phyloP scores from a whole-genome alignment of 2,113 vertebrate species.

The Microtus ochrogaster region DNA sequence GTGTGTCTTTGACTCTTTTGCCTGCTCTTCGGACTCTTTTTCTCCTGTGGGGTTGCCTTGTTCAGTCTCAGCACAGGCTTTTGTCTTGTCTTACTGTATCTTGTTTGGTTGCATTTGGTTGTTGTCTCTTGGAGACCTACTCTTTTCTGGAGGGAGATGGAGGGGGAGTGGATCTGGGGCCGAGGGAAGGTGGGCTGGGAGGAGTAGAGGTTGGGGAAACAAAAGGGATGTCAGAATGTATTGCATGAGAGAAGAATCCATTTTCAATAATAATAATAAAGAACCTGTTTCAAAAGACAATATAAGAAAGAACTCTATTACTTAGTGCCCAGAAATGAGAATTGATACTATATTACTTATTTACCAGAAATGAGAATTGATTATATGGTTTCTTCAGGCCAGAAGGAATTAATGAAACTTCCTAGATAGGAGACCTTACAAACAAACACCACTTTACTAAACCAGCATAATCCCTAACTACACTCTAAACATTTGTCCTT shows the following conservation, averaged over 20 bases:
- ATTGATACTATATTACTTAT: constrained; percentile 62
- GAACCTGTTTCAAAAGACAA: not conserved
- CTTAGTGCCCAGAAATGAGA: constrained; percentile 64
- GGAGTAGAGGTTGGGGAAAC: not conserved
- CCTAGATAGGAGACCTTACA: constrained; percentile 3
- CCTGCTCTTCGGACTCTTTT: not conserved
- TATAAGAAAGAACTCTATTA: constrained; percentile 43
- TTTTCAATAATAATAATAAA: not conserved
- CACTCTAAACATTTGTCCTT: not conserved
- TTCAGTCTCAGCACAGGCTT: not conserved
- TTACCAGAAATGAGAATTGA: constrained; percentile 65
- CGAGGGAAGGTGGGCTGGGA: not conserved
- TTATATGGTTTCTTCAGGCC: constrained; percentile 19
- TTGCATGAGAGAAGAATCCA: not conserved
- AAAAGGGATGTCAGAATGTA: not conserved
- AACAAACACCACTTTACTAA: not conserved
- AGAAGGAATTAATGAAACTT: constrained; percentile 67
- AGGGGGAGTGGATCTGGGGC: not conserved
- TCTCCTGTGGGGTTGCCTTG: not conserved
- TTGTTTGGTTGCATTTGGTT: not conserved
- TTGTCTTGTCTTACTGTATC: not conserved
- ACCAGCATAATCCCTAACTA: not conserved
- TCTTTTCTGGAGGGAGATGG: not conserved
- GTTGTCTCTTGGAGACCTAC: not conserved
- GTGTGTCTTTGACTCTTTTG: not conserved